Percentiles rank a stretch among this genome's conserved stretches.
phyloP scores from a whole-genome alignment of 2,888 invertebrate species.

The Polydrusus pterygomalis region DNA sequence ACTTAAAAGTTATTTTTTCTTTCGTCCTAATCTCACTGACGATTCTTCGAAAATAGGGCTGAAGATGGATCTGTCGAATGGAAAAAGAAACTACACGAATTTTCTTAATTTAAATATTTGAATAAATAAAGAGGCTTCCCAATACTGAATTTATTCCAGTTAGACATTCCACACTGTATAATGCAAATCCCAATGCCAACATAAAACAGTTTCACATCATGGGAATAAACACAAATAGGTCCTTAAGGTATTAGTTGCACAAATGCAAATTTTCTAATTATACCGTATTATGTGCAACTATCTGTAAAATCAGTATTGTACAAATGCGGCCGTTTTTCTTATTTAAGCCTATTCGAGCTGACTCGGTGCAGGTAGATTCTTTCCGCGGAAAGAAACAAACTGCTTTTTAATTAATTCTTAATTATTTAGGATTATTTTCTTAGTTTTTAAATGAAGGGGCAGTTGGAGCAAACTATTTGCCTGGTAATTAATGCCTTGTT shows the following conservation, averaged over 20 bases:
- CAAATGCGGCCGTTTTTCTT: slow-evolving; percentile 53
- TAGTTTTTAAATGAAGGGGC: slow-evolving; percentile 17
- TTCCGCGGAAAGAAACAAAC: slow-evolving; percentile 38
- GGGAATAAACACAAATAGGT: slow-evolving; percentile 9
- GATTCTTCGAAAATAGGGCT: no score
- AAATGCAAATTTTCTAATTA: slow-evolving; percentile 25
- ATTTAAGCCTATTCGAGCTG: slow-evolving; percentile 32
- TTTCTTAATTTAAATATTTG: no score
- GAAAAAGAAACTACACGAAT: no score
- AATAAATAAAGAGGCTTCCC: no score
- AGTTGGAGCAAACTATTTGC: not conserved
- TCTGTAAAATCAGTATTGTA: slow-evolving; percentile 59
- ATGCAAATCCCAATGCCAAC: no score
- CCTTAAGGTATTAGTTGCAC: slow-evolving; percentile 23
- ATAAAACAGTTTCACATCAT: slow-evolving; percentile 5
- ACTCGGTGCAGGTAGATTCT: slow-evolving; percentile 27
- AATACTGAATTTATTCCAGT: no score
- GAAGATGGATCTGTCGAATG: no score
- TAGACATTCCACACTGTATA: no score
- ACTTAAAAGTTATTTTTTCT: no score
- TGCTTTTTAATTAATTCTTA: slow-evolving; percentile 43
- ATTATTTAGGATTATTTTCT: slow-evolving; percentile 41
- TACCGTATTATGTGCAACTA: slow-evolving; percentile 31
- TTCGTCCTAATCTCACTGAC: no score
- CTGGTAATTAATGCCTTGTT: no score